Evolutionary conservation across 2,797 vertebrate genomes (phyloP).

Genomic region (Pogoniulus pusillus): DNA sequence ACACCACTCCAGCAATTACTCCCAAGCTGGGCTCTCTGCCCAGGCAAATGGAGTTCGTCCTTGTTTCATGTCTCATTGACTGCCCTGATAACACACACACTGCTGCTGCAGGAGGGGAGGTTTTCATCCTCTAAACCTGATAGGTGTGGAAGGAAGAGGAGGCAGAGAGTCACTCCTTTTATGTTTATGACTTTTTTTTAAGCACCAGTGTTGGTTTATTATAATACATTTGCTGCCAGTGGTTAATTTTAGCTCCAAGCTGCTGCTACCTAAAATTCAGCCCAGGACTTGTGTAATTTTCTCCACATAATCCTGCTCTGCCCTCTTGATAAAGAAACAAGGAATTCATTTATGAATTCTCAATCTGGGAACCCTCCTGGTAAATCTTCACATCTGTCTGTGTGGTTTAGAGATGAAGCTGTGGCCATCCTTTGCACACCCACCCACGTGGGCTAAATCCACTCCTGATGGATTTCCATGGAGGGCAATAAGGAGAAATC

Average conservation of each 20-base stretch:
- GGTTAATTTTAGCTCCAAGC: conserved; percentile 34
- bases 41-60: conserved; percentile 71
- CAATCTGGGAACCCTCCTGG: background rate
- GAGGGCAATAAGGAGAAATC: background rate
- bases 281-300: background rate
- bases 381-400: conserved; percentile 17
- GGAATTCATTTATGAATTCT: conserved; percentile 32
- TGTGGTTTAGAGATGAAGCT: background rate
- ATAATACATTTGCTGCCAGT: background rate
- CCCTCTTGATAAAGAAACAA: background rate
- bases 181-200: background rate
- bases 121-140: conserved; percentile 39
- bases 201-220: conserved; percentile 5
- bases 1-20: conserved; percentile 65
- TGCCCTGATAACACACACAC: conserved; percentile 48
- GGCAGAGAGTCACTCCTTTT: too few relatives aligned
- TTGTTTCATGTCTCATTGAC: conserved; percentile 68
- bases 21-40: conserved; percentile 71
- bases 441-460: background rate
- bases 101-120: conserved; percentile 6
- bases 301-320: conserved; percentile 21
- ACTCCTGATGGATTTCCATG: background rate
- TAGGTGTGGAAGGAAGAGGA: conserved; percentile 33
- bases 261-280: background rate
- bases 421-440: background rate